Percentiles rank a stretch among this genome's conserved stretches.
Conservation (phyloP, 2,113 vertebrate genomes). For the Vulpes lagopus region DNA sequence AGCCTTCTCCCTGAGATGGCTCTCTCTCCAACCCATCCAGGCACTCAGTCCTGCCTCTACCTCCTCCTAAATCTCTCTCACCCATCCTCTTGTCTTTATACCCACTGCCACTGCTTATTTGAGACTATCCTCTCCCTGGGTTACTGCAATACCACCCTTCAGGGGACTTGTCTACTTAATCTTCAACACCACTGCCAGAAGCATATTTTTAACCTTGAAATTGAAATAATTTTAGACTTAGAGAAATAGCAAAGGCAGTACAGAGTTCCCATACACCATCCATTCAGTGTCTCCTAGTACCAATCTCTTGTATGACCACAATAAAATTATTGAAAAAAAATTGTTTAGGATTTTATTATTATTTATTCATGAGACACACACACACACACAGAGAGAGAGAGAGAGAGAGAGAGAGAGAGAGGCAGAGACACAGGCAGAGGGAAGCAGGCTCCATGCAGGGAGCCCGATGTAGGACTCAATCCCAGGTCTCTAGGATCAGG, state of each 20-base stretch:
- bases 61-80: background rate
- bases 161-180: background rate
- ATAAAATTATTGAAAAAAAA: background rate
- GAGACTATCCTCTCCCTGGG: background rate
- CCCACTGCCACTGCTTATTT: background rate
- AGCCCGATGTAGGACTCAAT: no score
- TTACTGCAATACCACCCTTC: background rate
- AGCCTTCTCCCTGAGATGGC: background rate
- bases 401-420: no score
- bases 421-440: no score
- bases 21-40: background rate
- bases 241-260: slow-evolving; percentile 17
- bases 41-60: background rate
- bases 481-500: no score
- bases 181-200: background rate
- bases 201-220: slow-evolving; percentile 27
- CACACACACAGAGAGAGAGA: no score
- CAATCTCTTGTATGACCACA: background rate
- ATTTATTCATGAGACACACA: no score
- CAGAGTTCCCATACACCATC: background rate
- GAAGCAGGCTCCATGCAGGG: no score
- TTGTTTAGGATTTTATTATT: no score
- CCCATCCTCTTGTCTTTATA: background rate
- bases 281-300: background rate
- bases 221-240: slow-evolving; percentile 56